Evolutionary conservation across 2,113 vertebrate species (phyloP).

Genomic region (Odobenus rosmarus): DNA sequence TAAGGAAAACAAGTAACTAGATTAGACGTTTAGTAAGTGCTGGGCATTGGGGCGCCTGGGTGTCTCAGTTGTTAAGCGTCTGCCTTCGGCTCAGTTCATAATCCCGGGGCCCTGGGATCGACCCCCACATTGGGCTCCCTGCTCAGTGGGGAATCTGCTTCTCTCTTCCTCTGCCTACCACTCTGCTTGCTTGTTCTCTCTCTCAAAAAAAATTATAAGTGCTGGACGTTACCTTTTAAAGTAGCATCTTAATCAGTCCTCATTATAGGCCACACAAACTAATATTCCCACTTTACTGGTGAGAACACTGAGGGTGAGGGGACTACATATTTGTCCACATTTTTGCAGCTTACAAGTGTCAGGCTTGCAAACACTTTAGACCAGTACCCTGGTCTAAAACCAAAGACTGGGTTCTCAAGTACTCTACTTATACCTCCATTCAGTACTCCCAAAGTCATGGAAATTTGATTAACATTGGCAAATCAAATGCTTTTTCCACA

Average conservation of each 20-base stretch:
- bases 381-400: neutral
- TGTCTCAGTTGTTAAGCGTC: neutral
- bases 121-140: neutral
- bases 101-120: neutral
- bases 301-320: neutral
- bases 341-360: neutral
- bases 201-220: neutral
- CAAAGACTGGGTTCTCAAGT: neutral
- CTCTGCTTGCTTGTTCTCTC: neutral
- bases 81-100: neutral
- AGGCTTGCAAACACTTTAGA: neutral
- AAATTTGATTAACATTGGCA: neutral
- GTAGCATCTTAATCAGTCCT: neutral
- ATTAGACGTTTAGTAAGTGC: neutral
- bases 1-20: neutral
- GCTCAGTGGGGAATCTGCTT: neutral
- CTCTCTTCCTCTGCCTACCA: neutral
- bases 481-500: neutral
- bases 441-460: neutral
- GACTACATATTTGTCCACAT: neutral
- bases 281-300: neutral
- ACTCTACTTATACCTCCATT: neutral
- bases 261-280: neutral
- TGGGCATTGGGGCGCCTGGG: neutral
- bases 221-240: neutral